Evolutionary conservation across 2,888 invertebrate genomes (phyloP).

Genomic region (Aphrophora alni): DNA sequence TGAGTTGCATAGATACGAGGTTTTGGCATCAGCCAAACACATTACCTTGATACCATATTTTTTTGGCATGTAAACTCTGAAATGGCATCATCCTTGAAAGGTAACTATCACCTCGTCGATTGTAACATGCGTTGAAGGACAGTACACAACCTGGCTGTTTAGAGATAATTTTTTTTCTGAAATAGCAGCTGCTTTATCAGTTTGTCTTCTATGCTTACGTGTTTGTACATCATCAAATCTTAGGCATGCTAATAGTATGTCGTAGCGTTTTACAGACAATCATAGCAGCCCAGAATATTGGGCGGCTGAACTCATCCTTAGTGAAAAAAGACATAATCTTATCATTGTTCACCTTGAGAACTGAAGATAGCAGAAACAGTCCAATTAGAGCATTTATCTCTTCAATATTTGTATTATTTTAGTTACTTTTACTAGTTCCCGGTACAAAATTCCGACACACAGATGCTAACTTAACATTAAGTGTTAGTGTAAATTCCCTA

Average conservation of each 20-base stretch:
- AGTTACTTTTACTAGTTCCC: constrained; percentile 18
- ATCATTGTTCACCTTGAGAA: constrained; percentile 19
- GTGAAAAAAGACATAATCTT: constrained; percentile 28
- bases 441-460: constrained; percentile 2
- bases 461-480: constrained; percentile 12
- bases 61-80: constrained; percentile 48
- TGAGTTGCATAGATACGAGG: no score
- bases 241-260: constrained; percentile 22
- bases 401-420: constrained; percentile 20
- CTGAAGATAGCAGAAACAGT: constrained; percentile 19
- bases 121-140: constrained; percentile 13
- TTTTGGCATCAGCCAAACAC: constrained; percentile 47
- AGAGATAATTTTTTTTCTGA: constrained; percentile 29
- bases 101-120: constrained; percentile 24
- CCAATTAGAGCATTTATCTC: constrained; percentile 37
- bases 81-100: constrained; percentile 36
- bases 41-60: constrained; percentile 50
- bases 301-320: constrained; percentile 29
- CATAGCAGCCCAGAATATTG: constrained; percentile 32
- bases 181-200: constrained; percentile 23
- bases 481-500: background rate
- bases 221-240: constrained; percentile 28
- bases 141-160: constrained; percentile 29
- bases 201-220: background rate
- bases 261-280: constrained; percentile 28